Evolutionary conservation across 2,888 invertebrate genomes (phyloP), one percentile per base, ranked within the genome.

Genomic region (Selenia dentaria): DNA sequence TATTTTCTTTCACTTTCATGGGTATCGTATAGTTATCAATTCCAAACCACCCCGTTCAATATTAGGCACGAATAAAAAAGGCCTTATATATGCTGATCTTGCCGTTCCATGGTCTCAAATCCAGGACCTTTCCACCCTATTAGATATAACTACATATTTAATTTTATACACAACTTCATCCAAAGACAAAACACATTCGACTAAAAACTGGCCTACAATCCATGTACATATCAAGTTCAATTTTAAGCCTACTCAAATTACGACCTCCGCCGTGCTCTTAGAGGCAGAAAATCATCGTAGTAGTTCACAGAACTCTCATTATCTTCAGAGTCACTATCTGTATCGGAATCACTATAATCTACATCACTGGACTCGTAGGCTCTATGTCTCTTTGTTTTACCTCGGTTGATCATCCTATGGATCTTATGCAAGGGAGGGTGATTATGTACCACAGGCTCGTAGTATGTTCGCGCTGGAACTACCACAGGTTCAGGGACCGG

Each of bases 371-470:
- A 34, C 2, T 40, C 31, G 32, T 26, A 34, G 11, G 39, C 18
- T 13, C 49, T 28, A 20, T 39, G 45, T 22, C 11, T 44, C n/a
- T 14, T 33, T 10, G 24, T 34, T 6, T 35, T 41, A 8, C 45
- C 18, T 3, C 29, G 52, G n/a, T 44, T 54, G 5, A 82, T 67
- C 1, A 81, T 57, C 27, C 59, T 53, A 34, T 57, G 68, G 10
- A 88, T 74, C 22, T 69, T 50, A 6, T 65, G 27, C 0, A 75
- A 26, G 0, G 84, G 77, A 0, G 88, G 88, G 41, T 89, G 88
- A 25, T 84, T 59, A 29, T 86, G 88, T 2, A 65, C 51, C 2
- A 87, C 83, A 0, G 76, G 79, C 43, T 87, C 85, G 49, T 57
- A 89, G 13, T 71, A 70, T 0, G 78, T 57, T 13, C 54, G 70